Evolutionary conservation across 2,888 invertebrate species (phyloP), one percentile per base, ranked within the genome.

Genomic region (Zeuzera pyrina): DNA sequence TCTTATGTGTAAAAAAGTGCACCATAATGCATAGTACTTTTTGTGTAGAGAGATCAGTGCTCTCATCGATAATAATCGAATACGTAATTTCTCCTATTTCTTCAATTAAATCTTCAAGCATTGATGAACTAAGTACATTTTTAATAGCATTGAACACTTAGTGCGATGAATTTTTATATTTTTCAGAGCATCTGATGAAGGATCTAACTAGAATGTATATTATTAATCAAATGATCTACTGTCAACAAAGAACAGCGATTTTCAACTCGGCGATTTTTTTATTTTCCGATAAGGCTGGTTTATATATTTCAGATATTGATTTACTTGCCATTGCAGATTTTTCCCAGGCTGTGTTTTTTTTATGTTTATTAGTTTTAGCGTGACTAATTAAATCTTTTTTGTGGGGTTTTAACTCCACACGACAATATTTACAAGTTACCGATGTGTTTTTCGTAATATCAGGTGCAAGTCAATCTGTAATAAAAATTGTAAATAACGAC

Each of bases 11-110:
- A 7, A 39, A 43, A 33, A 43, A 45, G 4, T 41, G 31, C n/a
- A 45, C 36, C 39, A 43, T 43, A 1, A 47, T 15, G 15, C 47
- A 45, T 25, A 44, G 11, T 2, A 41, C 14, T 35, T 41, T 36
- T 21, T 36, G 39, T 12, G 38, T 41, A 10, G 42, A 41, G 14
- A 48, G 30, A 39, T 45, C 47, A 24, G 49, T 56, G 25, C 45
- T 56, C 41, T 53, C 52, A 33, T 56, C 54, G 10, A 51, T 42
- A 30, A 53, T 55, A n/a, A 54, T 35, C 0, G 56, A 57, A 13
- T 45, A 55, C 6, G 47, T 38, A 31, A 27, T 46, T 38, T 55
- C 35, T 25, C 47, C 50, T 11, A 57, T 41, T 7, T 61, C 53
- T 36, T 48, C 39, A n/a, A 56, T 34, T 15, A 59, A 41, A 15